A percentile compares a stretch with the other conserved stretches of the same genome.
Conservation (phyloP, 2,888 invertebrate species). For the Thecocarcelia acutangulata region DNA sequence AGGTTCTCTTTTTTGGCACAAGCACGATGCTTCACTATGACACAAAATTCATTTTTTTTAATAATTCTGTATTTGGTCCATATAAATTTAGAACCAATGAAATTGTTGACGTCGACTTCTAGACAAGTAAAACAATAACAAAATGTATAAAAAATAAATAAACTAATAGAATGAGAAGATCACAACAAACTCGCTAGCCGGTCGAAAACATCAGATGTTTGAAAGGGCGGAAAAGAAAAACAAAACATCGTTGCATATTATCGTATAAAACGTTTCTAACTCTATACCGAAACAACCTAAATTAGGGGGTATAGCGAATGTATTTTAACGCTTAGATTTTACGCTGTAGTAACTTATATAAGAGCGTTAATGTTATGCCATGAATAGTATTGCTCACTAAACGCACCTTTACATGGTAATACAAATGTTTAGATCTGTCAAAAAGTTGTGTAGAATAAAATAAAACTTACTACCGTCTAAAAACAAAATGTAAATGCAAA, state of each 20-base stretch:
- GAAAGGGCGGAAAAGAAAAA: background rate
- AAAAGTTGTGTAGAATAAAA: too few species aligned
- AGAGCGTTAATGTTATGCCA: too few species aligned
- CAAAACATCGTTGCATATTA: constrained; percentile 9
- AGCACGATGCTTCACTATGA: constrained; percentile 17
- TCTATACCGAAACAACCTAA: too few species aligned
- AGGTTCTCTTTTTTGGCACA: constrained; percentile 10
- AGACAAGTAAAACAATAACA: constrained; percentile 15
- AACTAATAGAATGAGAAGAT: constrained; percentile 26
- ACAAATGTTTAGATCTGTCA: too few species aligned
- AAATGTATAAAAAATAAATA: constrained; percentile 16
- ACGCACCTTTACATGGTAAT: too few species aligned
- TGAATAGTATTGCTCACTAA: too few species aligned
- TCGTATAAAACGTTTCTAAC: background rate
- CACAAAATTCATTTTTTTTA: constrained; percentile 33
- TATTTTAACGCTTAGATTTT: too few species aligned
- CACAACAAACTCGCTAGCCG: constrained; percentile 50
- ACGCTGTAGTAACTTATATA: too few species aligned
- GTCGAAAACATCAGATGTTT: background rate
- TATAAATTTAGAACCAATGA: constrained; percentile 37
- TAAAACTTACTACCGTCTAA: too few species aligned
- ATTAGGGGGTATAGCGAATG: too few species aligned
- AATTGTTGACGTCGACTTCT: constrained; percentile 46
- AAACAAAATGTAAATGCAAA: too few species aligned
- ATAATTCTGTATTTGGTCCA: constrained; percentile 53